Evolutionary conservation across 1,140 invertebrate species (phyloP), one percentile per base, ranked within the genome.

Genomic region (Gryllus bimaculatus): DNA sequence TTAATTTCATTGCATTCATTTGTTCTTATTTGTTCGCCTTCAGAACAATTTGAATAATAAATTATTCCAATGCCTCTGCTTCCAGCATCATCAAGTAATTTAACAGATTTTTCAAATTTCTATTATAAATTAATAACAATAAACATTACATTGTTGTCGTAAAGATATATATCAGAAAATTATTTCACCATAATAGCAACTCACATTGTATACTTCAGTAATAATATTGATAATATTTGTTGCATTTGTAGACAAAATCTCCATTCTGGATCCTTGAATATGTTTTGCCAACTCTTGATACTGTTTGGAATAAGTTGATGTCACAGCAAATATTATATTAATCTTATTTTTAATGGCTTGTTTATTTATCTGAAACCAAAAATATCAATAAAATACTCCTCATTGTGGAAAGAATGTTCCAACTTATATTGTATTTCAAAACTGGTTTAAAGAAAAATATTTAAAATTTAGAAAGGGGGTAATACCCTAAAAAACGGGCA

Each of bases 291-390:
- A 86, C 78, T 88, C 85, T 79, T 90, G 86, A 84, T 96, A 96
- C 10, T 90, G 86, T 8, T 84, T 80, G 21, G 86, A 81, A 82
- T 91, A 89, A 76, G 90, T 85, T 84, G 88, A 84, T 84, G 91
- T 89, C 5, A 94, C 91, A 26, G 93, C 93, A 84, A 94, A 94
- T 74, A 94, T 93, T 73, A 94, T 86, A 83, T 92, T 93, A 15
- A 93, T 89, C 77, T 91, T 89, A 75, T 91, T 87, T 80, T 93
- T 90, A 73, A 87, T 88, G n/a, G 91, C 89, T 83, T 90, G 90
- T n/a, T 81, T 81, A 78, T 85, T 85, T 7, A 84, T 88, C 83
- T 86, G 80, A 12, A 74, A 77, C 7, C 78, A 73, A 73, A 78
- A n/a, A 4, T 39, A 39, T 39, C 26, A 39, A 39, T 39, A 39